Base-by-base conservation (phyloP, 2,888 invertebrate genomes). In the Apamea crenata region DNA sequence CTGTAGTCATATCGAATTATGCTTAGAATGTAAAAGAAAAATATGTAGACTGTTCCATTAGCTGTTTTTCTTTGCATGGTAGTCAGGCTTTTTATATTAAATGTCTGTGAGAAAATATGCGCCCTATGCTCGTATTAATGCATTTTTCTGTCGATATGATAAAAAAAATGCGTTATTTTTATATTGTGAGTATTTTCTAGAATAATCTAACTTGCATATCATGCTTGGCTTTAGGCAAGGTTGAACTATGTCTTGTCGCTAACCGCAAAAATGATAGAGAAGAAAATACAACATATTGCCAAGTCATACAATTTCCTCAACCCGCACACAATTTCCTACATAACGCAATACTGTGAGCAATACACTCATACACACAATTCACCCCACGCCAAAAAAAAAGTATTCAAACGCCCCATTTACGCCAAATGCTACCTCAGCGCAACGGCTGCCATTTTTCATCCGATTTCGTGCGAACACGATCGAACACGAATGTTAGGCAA, bases 401-500 rank as follows among this genome's bases (percentile, higher is more conserved):
- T 86, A 85, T 84, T 83, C 82, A 84, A 88, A 86, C 86, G 82
- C 86, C 74, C 90, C 87, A 90, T 90, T 90, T 90, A 87, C 89
- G 89, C 83, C 89, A 90, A 90, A 89, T 90, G 90, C 86, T 90
- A 87, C 88, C 87, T 87, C 91, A 88, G 80, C 83, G 79, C 82
- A 84, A 89, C 87, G 84, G 71, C 72, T 63, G 77, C 79, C 80
- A 90, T 92, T 89, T 89, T 88, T 91, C 88, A 92, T 82, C 74
- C 86, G 89, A 91, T 84, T 82, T 73, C 81, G 76, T 85, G 85
- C 89, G 87, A 89, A 84, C 81, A 78, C 82, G 81, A 79, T 87
- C 91, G 88, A 91, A 89, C 82, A 84, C 80, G 84, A 86, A 84
- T 79, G 84, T 81, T 88, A 82, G 78, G 85, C 91, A 88, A 93